Evolutionary conservation across 2,888 invertebrate genomes (phyloP).

Genomic region (Cryptophagus acutangulus): DNA sequence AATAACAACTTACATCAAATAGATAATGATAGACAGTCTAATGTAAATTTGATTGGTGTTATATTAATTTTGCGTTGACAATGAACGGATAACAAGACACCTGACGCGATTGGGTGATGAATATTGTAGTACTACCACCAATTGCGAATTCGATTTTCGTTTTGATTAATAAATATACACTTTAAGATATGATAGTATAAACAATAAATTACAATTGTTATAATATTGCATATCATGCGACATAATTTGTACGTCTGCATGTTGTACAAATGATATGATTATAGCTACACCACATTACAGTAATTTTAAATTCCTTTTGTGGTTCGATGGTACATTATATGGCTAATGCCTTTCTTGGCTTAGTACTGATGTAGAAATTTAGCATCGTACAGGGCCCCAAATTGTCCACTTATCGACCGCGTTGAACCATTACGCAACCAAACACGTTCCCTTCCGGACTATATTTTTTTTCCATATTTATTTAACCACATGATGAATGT

Average conservation of each 20-base stretch:
- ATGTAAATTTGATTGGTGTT: conserved; percentile 38
- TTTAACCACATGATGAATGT: conserved; percentile 16
- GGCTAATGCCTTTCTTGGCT: too few relatives aligned
- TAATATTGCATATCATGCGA: too few relatives aligned
- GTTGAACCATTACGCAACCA: conserved; percentile 36
- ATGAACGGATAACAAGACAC: conserved; percentile 34
- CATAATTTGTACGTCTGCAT: too few relatives aligned
- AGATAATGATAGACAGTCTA: conserved; percentile 33
- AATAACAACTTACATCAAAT: conserved; percentile 35
- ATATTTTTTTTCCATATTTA: not conserved
- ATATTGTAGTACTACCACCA: not conserved
- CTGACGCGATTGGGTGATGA: conserved; percentile 25
- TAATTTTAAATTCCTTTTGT: too few relatives aligned
- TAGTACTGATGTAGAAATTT: conserved; percentile 6
- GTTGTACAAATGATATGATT: too few relatives aligned
- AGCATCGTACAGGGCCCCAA: conserved; percentile 20
- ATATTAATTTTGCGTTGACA: conserved; percentile 18
- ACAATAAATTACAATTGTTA: too few relatives aligned
- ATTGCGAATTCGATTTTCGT: conserved; percentile 1
- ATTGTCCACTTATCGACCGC: conserved; percentile 41
- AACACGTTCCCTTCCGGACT: conserved; percentile 38
- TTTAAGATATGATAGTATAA: too few relatives aligned
- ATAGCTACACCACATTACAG: too few relatives aligned
- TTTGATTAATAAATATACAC: too few relatives aligned
- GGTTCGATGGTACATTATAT: too few relatives aligned